These are phyloP conservation scores for Corythoichthys haematopterus DNA, from an alignment of 2,113 vertebrate genomes.

Conservation along the genomic window DNA sequence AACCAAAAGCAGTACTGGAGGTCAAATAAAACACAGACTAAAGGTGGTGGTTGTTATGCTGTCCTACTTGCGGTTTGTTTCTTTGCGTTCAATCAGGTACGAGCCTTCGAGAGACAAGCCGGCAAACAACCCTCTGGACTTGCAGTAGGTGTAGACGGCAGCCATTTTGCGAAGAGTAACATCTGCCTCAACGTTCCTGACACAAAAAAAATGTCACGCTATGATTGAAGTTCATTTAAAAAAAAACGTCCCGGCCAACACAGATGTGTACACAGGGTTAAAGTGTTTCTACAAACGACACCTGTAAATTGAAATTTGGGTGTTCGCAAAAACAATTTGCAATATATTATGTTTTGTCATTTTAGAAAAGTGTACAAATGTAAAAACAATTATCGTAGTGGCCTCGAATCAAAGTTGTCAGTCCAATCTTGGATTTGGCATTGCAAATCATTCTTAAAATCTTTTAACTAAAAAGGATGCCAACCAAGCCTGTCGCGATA, in stretches of 20 bases:
- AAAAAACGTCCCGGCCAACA: not conserved
- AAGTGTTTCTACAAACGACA: too few species aligned
- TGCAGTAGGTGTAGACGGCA: slow-evolving; percentile 91
- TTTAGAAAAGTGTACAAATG: too few species aligned
- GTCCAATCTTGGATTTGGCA: too few species aligned
- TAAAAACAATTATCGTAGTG: too few species aligned
- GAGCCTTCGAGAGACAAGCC: slow-evolving; percentile 92
- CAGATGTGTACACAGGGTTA: not conserved
- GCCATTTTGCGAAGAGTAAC: slow-evolving; percentile 85
- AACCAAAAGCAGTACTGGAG: not conserved
- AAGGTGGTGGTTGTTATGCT: not conserved
- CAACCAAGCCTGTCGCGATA: too few species aligned
- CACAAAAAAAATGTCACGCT: not conserved
- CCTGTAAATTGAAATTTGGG: too few species aligned
- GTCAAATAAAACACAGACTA: too few species aligned
- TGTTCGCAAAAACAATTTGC: too few species aligned
- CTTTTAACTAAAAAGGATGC: too few species aligned
- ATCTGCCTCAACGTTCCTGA: slow-evolving; percentile 90
- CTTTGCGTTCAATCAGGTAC: slow-evolving; percentile 90
- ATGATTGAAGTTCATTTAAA: not conserved
- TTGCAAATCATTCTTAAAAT: too few species aligned
- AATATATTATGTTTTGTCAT: too few species aligned
- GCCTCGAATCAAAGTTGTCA: too few species aligned
- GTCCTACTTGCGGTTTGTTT: slow-evolving; percentile 91
- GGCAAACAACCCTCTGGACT: slow-evolving; percentile 89